These are phyloP conservation scores for Fragum sueziense DNA, from an alignment of 2,888 invertebrate genomes.

Conservation along the genomic window DNA sequence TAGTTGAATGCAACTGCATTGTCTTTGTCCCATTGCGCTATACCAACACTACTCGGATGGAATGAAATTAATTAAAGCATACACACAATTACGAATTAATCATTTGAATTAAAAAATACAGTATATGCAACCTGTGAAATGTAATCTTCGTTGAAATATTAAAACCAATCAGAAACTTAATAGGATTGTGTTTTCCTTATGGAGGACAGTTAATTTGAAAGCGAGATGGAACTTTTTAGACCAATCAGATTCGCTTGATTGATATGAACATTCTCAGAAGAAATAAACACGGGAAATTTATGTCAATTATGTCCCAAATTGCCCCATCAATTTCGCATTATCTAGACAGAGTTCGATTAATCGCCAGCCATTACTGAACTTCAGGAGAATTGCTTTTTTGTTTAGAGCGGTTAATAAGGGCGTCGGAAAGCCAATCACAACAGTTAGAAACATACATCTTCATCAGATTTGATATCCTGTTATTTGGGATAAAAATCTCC, in stretches of 20 bases:
- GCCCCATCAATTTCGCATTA: slow-evolving; percentile 65
- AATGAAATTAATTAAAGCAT: too few species aligned
- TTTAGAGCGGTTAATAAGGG: slow-evolving; percentile 40
- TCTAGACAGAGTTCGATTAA: slow-evolving; percentile 62
- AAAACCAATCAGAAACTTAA: too few species aligned
- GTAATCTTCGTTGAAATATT: too few species aligned
- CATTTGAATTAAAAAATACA: too few species aligned
- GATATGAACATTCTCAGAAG: slow-evolving; percentile 63
- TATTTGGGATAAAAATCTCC: slow-evolving; percentile 59
- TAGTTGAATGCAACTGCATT: too few species aligned
- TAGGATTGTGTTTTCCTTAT: background rate
- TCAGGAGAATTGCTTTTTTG: background rate
- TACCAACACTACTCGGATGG: too few species aligned
- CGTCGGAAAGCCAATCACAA: slow-evolving; percentile 56
- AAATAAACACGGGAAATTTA: slow-evolving; percentile 63
- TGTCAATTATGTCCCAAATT: slow-evolving; percentile 65
- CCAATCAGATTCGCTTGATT: slow-evolving; percentile 59
- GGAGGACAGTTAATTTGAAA: slow-evolving; percentile 54
- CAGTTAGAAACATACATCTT: slow-evolving; percentile 55
- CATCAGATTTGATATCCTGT: slow-evolving; percentile 54
- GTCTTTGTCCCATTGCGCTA: too few species aligned
- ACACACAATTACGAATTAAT: too few species aligned
- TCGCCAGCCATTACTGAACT: slow-evolving; percentile 54
- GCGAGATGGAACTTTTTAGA: slow-evolving; percentile 58
- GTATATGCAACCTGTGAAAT: too few species aligned